Conservation (phyloP, 2,888 invertebrate genomes). For the Diarsia mendica region DNA sequence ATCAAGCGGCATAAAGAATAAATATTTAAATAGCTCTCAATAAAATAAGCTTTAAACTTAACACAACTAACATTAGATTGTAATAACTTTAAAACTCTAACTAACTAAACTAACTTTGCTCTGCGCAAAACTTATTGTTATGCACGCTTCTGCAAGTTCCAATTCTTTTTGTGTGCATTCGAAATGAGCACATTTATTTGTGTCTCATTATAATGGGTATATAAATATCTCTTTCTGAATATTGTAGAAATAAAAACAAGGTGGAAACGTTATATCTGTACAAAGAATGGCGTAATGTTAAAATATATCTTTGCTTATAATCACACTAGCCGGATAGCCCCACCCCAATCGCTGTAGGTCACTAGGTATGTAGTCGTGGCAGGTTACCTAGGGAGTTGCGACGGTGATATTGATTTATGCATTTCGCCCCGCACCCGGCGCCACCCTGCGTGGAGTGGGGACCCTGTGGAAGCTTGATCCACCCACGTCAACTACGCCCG, state of each 20-base stretch:
- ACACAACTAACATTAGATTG: slow-evolving; percentile 10
- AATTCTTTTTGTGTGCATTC: slow-evolving; percentile 1
- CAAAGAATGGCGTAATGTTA: slow-evolving; percentile 6
- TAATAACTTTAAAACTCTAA: slow-evolving; percentile 7
- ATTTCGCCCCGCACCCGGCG: slow-evolving; percentile 27
- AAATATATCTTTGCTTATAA: neutral
- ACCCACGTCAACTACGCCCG: slow-evolving; percentile 10
- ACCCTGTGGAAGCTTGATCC: slow-evolving; percentile 21
- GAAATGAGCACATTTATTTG: neutral
- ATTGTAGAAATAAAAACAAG: neutral
- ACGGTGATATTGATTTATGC: slow-evolving; percentile 44
- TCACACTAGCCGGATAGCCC: neutral
- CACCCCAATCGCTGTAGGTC: neutral
- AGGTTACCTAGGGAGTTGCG: slow-evolving; percentile 46
- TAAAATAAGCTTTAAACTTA: no score
- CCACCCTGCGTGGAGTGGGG: slow-evolving; percentile 4
- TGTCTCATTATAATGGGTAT: neutral
- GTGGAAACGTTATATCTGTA: neutral
- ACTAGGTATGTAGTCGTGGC: slow-evolving; percentile 5
- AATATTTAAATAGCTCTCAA: neutral
- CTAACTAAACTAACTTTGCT: slow-evolving; percentile 22
- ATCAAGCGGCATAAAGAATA: neutral
- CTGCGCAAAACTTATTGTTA: neutral
- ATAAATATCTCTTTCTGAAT: neutral
- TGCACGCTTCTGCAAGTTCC: slow-evolving; percentile 15